Conservation (phyloP, 2,888 invertebrate genomes). For the Eristalis tenax region DNA sequence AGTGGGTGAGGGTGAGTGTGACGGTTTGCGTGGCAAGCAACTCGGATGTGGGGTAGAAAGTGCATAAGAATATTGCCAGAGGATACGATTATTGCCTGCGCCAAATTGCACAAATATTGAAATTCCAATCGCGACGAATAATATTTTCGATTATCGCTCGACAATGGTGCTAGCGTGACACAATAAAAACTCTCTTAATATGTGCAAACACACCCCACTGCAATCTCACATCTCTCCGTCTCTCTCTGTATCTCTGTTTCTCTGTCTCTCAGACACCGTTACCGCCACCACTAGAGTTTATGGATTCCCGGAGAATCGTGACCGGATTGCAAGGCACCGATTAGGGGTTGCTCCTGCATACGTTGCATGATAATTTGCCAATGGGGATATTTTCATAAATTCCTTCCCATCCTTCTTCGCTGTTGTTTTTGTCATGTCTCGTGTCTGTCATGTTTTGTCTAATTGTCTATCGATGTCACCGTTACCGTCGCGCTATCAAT, state of each 20-base stretch:
- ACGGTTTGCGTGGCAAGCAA: neutral
- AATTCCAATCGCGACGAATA: slow-evolving; percentile 67
- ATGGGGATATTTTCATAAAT: slow-evolving; percentile 59
- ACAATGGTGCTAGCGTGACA: slow-evolving; percentile 66
- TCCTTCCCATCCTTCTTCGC: slow-evolving; percentile 7
- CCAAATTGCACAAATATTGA: slow-evolving; percentile 68
- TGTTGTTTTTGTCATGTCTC: neutral
- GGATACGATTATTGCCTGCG: slow-evolving; percentile 62
- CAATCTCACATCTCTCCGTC: slow-evolving; percentile 32
- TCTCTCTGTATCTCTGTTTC: neutral
- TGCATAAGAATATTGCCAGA: slow-evolving; percentile 24
- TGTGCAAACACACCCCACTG: slow-evolving; percentile 66
- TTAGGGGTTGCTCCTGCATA: slow-evolving; percentile 68
- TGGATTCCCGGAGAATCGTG: slow-evolving; percentile 61
- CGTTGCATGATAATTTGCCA: slow-evolving; percentile 70
- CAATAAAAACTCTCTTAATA: slow-evolving; percentile 70
- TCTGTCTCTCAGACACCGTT: neutral
- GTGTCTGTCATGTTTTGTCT: neutral
- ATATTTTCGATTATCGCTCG: slow-evolving; percentile 70
- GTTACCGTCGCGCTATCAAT: neutral
- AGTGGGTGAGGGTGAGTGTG: neutral
- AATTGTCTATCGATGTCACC: slow-evolving; percentile 22
- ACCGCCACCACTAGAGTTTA: slow-evolving; percentile 57
- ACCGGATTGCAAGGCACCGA: slow-evolving; percentile 68
- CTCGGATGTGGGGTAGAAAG: neutral